phyloP scores from a whole-genome alignment of 2,113 vertebrate genomes.

The Cyanoramphus novaezelandiae region DNA sequence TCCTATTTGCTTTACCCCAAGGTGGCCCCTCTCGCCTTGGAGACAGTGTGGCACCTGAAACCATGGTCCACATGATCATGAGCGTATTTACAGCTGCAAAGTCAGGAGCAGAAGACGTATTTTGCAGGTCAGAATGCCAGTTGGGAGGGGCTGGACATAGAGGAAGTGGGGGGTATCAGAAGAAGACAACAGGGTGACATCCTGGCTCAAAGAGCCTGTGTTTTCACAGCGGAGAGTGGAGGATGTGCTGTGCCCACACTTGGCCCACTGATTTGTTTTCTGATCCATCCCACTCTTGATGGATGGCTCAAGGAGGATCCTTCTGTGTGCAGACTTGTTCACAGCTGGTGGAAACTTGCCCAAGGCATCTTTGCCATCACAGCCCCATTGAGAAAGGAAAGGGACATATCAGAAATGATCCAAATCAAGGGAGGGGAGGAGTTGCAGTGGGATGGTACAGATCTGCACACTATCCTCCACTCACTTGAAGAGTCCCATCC shows the following conservation, averaged over 20 bases:
- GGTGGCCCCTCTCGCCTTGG: constrained; percentile 30
- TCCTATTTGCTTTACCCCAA: constrained; percentile 61
- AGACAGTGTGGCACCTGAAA: constrained; percentile 34
- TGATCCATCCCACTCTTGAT: neutral
- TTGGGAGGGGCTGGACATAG: neutral
- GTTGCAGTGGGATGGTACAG: neutral
- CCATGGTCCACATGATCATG: neutral
- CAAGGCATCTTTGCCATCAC: neutral
- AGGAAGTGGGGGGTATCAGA: neutral
- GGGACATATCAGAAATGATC: neutral
- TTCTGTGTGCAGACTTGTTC: neutral
- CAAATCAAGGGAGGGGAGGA: neutral
- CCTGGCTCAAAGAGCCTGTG: neutral
- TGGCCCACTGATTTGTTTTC: neutral
- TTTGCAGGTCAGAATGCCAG: neutral
- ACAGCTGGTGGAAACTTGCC: neutral
- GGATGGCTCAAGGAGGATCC: neutral
- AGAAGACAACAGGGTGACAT: neutral
- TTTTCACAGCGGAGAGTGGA: neutral
- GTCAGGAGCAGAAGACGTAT: neutral
- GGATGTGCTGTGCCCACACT: neutral
- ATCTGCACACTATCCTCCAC: neutral
- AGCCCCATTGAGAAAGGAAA: neutral
- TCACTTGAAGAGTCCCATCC: neutral
- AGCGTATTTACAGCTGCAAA: constrained; percentile 9